Evolutionary conservation across 1,140 invertebrate species (phyloP).

Genomic region (Sminthurinus signatus): DNA sequence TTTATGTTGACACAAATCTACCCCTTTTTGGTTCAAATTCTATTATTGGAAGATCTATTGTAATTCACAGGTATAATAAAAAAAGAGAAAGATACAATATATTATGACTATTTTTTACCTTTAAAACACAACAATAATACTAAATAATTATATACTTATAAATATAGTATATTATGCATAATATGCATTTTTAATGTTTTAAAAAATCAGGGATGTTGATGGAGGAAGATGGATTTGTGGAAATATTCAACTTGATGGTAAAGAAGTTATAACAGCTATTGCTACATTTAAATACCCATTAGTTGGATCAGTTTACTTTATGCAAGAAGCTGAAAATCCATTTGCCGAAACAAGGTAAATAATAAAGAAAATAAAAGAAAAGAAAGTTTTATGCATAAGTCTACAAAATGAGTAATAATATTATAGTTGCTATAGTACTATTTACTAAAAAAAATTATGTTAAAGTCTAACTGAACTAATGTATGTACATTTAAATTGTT

Average conservation of each 20-base stretch:
- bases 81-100: no score
- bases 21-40: constrained; percentile 74
- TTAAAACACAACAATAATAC: no score
- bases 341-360: constrained; percentile 66
- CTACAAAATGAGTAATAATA: no score
- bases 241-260: constrained; percentile 46
- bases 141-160: no score
- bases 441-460: no score
- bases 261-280: constrained; percentile 45
- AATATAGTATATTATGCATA: no score
- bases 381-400: no score
- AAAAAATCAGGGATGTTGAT: constrained; percentile 34
- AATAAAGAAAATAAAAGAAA: no score
- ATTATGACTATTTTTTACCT: constrained; percentile 26
- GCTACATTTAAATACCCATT: constrained; percentile 67
- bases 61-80: constrained; percentile 77
- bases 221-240: constrained; percentile 51
- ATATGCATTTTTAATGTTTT: no score
- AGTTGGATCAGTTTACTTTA: constrained; percentile 74
- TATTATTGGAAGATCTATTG: constrained; percentile 71
- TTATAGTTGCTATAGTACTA: no score
- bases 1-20: constrained; percentile 71
- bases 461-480: no score
- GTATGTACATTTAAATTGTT: no score
- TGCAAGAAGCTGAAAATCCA: constrained; percentile 70